Evolutionary conservation across 2,797 vertebrate species (phyloP), one percentile per base, ranked within the genome.

Genomic region (Phrynocephalus vlangalii): DNA sequence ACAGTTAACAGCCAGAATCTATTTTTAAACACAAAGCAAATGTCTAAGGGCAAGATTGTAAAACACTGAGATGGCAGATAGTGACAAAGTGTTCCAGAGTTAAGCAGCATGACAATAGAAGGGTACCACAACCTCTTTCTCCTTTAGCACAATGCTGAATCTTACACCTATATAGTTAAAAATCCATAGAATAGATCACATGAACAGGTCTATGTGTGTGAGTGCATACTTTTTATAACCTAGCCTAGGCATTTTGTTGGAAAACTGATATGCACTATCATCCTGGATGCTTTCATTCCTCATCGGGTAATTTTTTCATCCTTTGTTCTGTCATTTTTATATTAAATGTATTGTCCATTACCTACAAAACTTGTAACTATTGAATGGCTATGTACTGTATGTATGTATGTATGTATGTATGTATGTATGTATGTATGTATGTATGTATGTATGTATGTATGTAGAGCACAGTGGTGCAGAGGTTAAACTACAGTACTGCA

Each of bases 11-110:
- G 85, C 26, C 56, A 83, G 13, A n/a, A 76, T 81, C 87, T 88
- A 85, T 50, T 89, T 92, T 87, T 87, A 79, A 92, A 89, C 87
- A 28, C 9, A 26, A 88, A 67, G 48, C 73, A 78, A 88, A 88
- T 82, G 4, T 86, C 30, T 88, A 80, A 85, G 0, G 4, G 52
- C 50, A 84, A 63, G 67, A 88, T 82, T 86, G 76, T 85, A 84
- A 83, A 90, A 16, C 20, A 82, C 15, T 50, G 33, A 2, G 2
- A 88, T 78, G 75, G 18, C 71, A 85, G 72, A 76, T 82, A 82
- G 83, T 85, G 83, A 81, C 78, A 88, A 88, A 85, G 79, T 73
- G 30, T 82, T 76, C 48, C 71, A 52, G 78, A 68, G 78, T 85
- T 88, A 71, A 85, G 72, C 71, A 82, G 78, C 18, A 38, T 60